Percentiles rank a stretch among this genome's conserved stretches.
These are phyloP conservation scores for Drosophila prostipennis DNA, from an alignment of 2,888 invertebrate species.

Conservation along the genomic window DNA sequence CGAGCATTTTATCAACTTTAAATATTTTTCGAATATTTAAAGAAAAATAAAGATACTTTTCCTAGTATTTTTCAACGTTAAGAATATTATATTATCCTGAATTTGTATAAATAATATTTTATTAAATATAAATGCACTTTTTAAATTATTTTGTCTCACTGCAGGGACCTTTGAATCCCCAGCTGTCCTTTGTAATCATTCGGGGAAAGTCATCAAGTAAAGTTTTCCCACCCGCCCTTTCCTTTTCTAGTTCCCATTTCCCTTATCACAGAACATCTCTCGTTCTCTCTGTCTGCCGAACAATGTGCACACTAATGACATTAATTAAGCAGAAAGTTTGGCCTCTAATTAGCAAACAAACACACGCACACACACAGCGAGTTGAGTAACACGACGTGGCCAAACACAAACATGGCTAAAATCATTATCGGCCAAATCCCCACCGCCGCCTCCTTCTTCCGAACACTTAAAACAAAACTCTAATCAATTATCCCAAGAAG, in stretches of 20 bases:
- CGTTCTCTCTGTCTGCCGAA: slow-evolving; percentile 13
- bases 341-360: slow-evolving; percentile 66
- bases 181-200: neutral
- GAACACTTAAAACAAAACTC: slow-evolving; percentile 42
- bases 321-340: slow-evolving; percentile 73
- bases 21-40: too few species aligned
- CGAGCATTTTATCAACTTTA: too few species aligned
- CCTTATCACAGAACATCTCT: slow-evolving; percentile 17
- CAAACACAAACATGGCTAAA: slow-evolving; percentile 39
- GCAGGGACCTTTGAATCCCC: slow-evolving; percentile 5
- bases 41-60: too few species aligned
- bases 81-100: too few species aligned
- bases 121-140: neutral
- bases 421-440: slow-evolving; percentile 33
- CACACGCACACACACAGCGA: slow-evolving; percentile 2
- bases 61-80: too few species aligned
- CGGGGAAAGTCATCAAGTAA: slow-evolving; percentile 12
- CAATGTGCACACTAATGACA: slow-evolving; percentile 65
- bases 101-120: neutral
- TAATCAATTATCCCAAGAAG: slow-evolving; percentile 53
- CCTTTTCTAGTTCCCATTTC: slow-evolving; percentile 3
- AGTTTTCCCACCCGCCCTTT: slow-evolving; percentile 11
- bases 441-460: neutral
- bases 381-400: slow-evolving; percentile 8
- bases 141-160: neutral